Base-by-base conservation (phyloP, 2,888 invertebrate species). In the Minunthozetes semirufus region DNA sequence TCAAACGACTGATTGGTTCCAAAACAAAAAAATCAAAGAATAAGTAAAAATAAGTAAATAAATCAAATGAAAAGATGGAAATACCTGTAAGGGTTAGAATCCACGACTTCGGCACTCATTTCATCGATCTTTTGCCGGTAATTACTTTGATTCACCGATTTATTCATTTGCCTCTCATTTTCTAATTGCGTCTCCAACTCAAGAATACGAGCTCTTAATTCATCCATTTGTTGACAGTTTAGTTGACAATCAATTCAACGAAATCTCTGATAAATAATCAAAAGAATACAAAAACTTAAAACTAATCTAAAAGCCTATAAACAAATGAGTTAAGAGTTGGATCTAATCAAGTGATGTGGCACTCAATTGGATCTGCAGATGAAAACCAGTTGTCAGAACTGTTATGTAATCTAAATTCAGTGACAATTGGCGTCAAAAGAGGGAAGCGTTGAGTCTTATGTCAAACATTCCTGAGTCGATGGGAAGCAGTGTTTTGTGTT, bases 71-170 rank as follows among this genome's bases (percentile, higher is more conserved):
- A 73, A 25, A 11, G 50, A 63, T 59, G 17, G 27, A 9, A 59
- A 15, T 27, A 93, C 93, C 93, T 93, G 87, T 98, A 99, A 0
- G 99, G 99, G 86, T 99, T 99, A 0, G 94, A 91, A 85, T 99
- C 98, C 15, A 94, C 91, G 13, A 98, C 98, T 87, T 97, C 95
- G 0, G 92, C 88, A 61, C 95, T 95, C 92, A 99, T 96, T 80
- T 89, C 87, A 25, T 88, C 86, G 80, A 95, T 94, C 86, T 90
- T 93, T 79, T 88, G 85, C 74, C 94, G 79, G 22, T 13, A 38
- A 17, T 33, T 38, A 27, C 66, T 46, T 19, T 25, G 42, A 66
- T 53, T 70, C 17, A 42, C 1, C 11, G 27, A 38, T 22, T 25
- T 33, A 25, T 38, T 25, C 17, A 22, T 42, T 66, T 46, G 63